phyloP scores from a whole-genome alignment of 2,113 vertebrate species.

The Pedetes capensis region DNA sequence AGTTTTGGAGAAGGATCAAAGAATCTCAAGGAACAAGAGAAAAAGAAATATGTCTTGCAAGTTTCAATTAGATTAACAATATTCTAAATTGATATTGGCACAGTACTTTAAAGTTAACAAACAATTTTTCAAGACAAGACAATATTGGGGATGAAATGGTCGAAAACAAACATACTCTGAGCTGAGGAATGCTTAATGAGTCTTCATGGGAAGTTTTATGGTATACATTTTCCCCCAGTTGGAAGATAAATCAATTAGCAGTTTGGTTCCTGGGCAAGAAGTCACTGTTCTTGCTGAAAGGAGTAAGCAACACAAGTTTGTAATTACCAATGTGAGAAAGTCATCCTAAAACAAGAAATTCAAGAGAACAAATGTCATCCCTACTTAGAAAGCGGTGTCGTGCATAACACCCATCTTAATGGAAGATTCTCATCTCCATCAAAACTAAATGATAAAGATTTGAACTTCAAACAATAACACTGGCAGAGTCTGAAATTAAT shows the following conservation, averaged over 20 bases:
- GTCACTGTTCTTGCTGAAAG: neutral
- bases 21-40: neutral
- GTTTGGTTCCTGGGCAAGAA: neutral
- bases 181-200: neutral
- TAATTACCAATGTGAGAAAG: neutral
- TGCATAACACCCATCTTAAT: neutral
- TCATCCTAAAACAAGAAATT: neutral
- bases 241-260: neutral
- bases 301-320: neutral
- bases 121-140: neutral
- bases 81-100: neutral
- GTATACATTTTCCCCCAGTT: neutral
- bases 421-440: neutral
- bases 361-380: neutral
- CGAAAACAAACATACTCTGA: neutral
- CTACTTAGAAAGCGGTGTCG: neutral
- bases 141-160: neutral
- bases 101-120: neutral
- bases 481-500: neutral
- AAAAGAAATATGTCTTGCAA: neutral
- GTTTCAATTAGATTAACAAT: neutral
- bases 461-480: neutral
- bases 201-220: neutral
- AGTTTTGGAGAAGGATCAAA: neutral
- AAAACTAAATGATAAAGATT: slow-evolving; percentile 13